phyloP scores from a whole-genome alignment of 2,888 invertebrate genomes.

The Sinohyriopsis cumingii region DNA sequence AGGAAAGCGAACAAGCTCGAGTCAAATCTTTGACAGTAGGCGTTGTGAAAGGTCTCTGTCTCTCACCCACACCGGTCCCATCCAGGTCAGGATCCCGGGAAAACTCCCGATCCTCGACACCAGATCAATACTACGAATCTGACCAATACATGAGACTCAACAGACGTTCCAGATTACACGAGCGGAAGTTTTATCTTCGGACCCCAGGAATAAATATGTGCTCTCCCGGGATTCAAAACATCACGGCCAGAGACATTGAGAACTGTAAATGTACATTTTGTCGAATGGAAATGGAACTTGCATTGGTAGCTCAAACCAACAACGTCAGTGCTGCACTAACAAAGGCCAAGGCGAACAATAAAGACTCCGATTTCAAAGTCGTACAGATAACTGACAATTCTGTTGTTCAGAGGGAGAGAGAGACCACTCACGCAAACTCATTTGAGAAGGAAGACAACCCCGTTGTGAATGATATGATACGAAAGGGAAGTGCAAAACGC shows the following conservation, averaged over 20 bases:
- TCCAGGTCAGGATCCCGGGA: conserved; percentile 27
- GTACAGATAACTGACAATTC: too few relatives aligned
- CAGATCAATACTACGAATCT: conserved; percentile 7
- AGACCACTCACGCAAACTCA: too few relatives aligned
- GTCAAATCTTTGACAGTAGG: conserved; percentile 22
- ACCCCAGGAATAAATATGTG: conserved; percentile 36
- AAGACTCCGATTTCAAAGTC: too few relatives aligned
- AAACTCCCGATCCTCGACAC: conserved; percentile 6
- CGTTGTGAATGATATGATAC: too few relatives aligned
- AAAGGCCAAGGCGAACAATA: too few relatives aligned
- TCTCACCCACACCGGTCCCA: conserved; percentile 15
- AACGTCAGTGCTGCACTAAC: too few relatives aligned
- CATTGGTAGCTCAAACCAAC: conserved; percentile 29
- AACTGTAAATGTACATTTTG: conserved; percentile 55
- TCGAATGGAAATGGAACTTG: conserved; percentile 49
- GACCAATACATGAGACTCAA: conserved; percentile 45
- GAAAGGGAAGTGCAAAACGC: too few relatives aligned
- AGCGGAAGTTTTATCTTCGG: conserved; percentile 50
- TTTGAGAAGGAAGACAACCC: too few relatives aligned
- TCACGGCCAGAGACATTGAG: conserved; percentile 28
- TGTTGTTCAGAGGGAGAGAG: too few relatives aligned
- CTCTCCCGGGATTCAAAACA: conserved; percentile 18
- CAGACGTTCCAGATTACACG: conserved; percentile 43
- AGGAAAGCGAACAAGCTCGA: conserved; percentile 2
- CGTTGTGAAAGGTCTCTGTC: conserved; percentile 22